Conservation (phyloP, 2,888 invertebrate species). For the Anaspis maculata region DNA sequence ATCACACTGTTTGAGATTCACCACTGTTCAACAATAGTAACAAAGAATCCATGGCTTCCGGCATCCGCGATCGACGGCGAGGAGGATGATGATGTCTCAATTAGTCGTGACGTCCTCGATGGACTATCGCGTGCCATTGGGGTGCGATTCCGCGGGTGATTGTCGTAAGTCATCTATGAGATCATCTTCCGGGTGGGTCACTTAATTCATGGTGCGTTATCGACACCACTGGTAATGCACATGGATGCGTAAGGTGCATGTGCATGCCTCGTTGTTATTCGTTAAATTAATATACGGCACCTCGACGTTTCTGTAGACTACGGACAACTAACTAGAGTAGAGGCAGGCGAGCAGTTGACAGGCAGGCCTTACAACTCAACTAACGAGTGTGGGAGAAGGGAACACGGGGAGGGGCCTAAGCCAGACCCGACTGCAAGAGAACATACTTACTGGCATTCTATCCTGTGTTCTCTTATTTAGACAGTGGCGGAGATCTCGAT, state of each 20-base stretch:
- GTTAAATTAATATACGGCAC: too few species aligned
- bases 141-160: too few species aligned
- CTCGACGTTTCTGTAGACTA: slow-evolving; percentile 25
- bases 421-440: slow-evolving; percentile 33
- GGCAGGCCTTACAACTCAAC: slow-evolving; percentile 45
- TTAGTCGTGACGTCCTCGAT: too few species aligned
- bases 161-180: too few species aligned
- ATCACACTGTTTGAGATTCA: too few species aligned
- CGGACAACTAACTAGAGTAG: slow-evolving; percentile 39
- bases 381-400: slow-evolving; percentile 38
- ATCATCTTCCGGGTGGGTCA: slow-evolving; percentile 5
- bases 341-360: slow-evolving; percentile 41
- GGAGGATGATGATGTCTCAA: too few species aligned
- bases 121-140: too few species aligned
- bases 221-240: slow-evolving; percentile 2
- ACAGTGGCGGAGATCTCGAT: slow-evolving; percentile 27
- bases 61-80: too few species aligned
- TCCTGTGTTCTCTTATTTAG: slow-evolving; percentile 29
- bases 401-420: slow-evolving; percentile 32
- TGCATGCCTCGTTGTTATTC: too few species aligned
- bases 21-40: too few species aligned
- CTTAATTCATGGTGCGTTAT: too few species aligned
- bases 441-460: slow-evolving; percentile 36
- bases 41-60: too few species aligned
- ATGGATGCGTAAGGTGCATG: slow-evolving; percentile 25